Evolutionary conservation across 2,797 vertebrate species (phyloP).

Genomic region (Coregonus sp.): DNA sequence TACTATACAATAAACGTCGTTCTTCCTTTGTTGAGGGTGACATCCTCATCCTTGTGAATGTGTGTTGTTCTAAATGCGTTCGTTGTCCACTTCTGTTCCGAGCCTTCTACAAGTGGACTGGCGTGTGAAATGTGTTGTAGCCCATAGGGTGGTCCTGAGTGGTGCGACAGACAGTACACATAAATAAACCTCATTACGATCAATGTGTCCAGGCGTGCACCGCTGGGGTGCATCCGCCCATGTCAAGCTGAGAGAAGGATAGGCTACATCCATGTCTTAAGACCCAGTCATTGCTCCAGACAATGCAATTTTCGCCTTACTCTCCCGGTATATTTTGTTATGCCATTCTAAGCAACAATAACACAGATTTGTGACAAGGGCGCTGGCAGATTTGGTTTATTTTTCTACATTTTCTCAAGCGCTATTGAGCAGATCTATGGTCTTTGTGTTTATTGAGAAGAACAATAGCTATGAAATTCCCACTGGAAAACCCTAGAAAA

Average conservation of each 20-base stretch:
- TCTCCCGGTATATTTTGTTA: slow-evolving; percentile 58
- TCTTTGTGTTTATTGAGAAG: slow-evolving; percentile 55
- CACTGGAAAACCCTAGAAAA: slow-evolving; percentile 94
- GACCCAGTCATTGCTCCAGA: slow-evolving; percentile 36
- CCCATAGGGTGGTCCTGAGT: slow-evolving; percentile 45
- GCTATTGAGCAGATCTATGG: slow-evolving; percentile 44
- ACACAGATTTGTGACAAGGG: slow-evolving; percentile 44
- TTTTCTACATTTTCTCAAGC: slow-evolving; percentile 67
- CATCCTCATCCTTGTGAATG: slow-evolving; percentile 50
- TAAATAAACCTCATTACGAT: slow-evolving; percentile 47
- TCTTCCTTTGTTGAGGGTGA: background rate
- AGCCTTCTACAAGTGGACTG: background rate
- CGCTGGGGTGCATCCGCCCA: slow-evolving; percentile 35
- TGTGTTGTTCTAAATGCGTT: slow-evolving; percentile 38
- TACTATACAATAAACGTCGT: background rate
- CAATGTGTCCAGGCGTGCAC: slow-evolving; percentile 44
- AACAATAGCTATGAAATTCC: slow-evolving; percentile 96
- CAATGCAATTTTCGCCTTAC: slow-evolving; percentile 51
- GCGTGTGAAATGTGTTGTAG: background rate
- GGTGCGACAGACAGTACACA: slow-evolving; percentile 31
- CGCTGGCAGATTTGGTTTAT: slow-evolving; percentile 57
- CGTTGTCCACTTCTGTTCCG: slow-evolving; percentile 23
- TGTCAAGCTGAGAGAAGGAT: slow-evolving; percentile 44
- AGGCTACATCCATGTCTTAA: too few species aligned
- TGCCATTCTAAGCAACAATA: slow-evolving; percentile 51